Percentiles rank a stretch among this genome's conserved stretches.
phyloP scores from a whole-genome alignment of 2,888 invertebrate genomes.

The Cheilosia pagana region DNA sequence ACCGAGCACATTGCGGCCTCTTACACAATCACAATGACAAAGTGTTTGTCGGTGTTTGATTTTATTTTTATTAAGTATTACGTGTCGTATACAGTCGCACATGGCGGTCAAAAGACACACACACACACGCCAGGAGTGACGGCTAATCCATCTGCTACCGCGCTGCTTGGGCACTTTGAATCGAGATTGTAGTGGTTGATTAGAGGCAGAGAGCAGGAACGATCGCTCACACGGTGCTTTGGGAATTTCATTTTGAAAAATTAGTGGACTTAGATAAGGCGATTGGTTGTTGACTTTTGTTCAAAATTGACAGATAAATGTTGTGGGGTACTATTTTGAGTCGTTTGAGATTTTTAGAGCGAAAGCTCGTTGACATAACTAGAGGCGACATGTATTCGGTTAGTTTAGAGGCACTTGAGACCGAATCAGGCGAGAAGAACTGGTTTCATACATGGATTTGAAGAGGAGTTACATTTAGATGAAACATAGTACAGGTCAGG shows the following conservation, averaged over 20 bases:
- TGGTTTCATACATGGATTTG: no score
- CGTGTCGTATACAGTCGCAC: constrained; percentile 30
- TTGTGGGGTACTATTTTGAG: no score
- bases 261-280: constrained; percentile 28
- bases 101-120: constrained; percentile 2
- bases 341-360: not conserved
- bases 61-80: constrained; percentile 18
- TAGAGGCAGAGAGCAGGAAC: not conserved
- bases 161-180: not conserved
- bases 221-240: not conserved
- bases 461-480: no score
- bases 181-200: constrained; percentile 2
- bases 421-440: no score
- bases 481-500: no score
- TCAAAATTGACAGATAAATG: constrained; percentile 3
- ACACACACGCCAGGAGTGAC: no score
- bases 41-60: constrained; percentile 43
- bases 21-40: constrained; percentile 67
- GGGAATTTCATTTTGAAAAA: constrained; percentile 24
- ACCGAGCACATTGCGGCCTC: constrained; percentile 48
- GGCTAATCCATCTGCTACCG: not conserved
- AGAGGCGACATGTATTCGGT: no score
- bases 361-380: no score
- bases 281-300: constrained; percentile 34
- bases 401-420: no score